Base-by-base conservation (phyloP, 2,888 invertebrate genomes). In the Polydrusus pterygomalis region DNA sequence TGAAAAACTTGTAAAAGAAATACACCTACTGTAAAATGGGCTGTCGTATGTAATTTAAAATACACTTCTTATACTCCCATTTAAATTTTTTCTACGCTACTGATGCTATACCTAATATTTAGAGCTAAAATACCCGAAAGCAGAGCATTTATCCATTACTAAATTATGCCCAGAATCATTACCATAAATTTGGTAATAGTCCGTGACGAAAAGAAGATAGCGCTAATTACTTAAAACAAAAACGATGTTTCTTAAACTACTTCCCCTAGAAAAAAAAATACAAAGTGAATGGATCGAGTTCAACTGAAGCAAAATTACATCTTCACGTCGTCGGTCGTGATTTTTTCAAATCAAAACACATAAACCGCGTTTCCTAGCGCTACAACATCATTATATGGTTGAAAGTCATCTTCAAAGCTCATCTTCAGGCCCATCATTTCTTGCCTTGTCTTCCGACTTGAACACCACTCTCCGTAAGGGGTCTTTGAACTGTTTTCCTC, bases 381-480 rank as follows among this genome's bases (percentile, higher is more conserved):
- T 60, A 67, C 73, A 64, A 65, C 73, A 73, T 73, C 73, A 60
- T 67, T 49, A 73, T 65, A 65, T 47, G 45, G 47, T 58, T 43
- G 54, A 71, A 63, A 63, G 63, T 56, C 71, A 72, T 65, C 71
- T 72, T 64, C 64, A 51, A 63, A 51, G 71, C 68, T 68, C 68
- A 68, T 68, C 68, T 68, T 68, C 40, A 17, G n/a, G 64, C 60
- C 63, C 43, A 58, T 70, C 70, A 70, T 70, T 58, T 70, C 60
- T 60, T 70, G 58, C 70, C 18, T 60, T 60, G 70, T 70, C 70
- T 70, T 70, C 70, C 70, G 70, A 58, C 70, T 70, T 60, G 56
- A 45, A 70, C 58, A 60, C 60, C 45, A 58, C 60, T 70, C 70
- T 68, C 11, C 40, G 51, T n/a, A 40, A 30, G 70, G 70, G 70